Evolutionary conservation across 2,888 invertebrate species (phyloP).

Genomic region (Mesorhabditis sp.): DNA sequence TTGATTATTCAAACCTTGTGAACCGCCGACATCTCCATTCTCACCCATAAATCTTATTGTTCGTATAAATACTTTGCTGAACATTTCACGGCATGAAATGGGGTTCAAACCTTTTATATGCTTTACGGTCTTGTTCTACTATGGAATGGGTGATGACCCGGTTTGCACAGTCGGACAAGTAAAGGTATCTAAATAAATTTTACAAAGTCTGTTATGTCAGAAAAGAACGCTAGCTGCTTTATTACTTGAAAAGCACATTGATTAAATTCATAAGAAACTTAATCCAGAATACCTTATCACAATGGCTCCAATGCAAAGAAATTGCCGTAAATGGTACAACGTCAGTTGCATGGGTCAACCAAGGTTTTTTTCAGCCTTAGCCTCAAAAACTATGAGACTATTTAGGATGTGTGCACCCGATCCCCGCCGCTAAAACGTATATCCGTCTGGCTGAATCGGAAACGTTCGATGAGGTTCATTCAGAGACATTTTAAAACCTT

Average conservation of each 20-base stretch:
- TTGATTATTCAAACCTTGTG: constrained; percentile 21
- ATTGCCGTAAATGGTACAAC: background rate
- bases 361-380: constrained; percentile 4
- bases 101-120: too few species aligned
- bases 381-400: background rate
- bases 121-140: background rate
- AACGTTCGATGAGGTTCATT: background rate
- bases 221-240: background rate
- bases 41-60: background rate
- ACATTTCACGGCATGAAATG: too few species aligned
- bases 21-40: background rate
- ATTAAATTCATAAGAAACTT: background rate
- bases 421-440: background rate
- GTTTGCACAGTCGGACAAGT: constrained; percentile 1
- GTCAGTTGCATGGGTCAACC: background rate
- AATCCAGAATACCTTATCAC: constrained; percentile 1
- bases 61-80: background rate
- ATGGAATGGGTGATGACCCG: background rate
- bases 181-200: background rate
- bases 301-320: background rate
- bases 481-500: background rate
- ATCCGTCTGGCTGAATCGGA: background rate
- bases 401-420: background rate
- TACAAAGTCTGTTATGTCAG: background rate
- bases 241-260: too few species aligned